Evolutionary conservation across 2,888 invertebrate genomes (phyloP).

Genomic region (Mactromeris polynyma): DNA sequence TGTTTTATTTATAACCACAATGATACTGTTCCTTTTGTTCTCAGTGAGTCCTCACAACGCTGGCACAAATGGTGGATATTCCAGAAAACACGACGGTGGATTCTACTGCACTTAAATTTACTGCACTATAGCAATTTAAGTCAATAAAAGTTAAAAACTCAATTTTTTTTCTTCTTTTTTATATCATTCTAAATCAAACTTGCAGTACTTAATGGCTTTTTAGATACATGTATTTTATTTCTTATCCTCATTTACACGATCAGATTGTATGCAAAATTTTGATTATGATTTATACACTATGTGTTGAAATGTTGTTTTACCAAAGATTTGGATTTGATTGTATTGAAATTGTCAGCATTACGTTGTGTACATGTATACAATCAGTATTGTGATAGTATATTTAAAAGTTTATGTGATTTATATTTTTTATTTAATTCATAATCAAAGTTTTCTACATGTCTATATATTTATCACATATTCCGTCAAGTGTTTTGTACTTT

Average conservation of each 20-base stretch:
- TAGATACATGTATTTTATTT: background rate
- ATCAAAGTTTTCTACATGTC: background rate
- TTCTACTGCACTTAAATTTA: slow-evolving; percentile 80
- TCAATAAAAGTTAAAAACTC: background rate
- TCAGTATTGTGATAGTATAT: slow-evolving; percentile 8
- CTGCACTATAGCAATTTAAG: background rate
- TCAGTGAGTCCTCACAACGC: slow-evolving; percentile 78
- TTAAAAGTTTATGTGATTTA: background rate
- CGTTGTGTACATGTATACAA: background rate
- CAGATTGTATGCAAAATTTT: background rate
- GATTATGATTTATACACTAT: background rate
- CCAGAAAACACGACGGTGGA: slow-evolving; percentile 87
- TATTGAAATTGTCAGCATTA: slow-evolving; percentile 19
- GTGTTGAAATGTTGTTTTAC: background rate
- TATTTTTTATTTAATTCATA: background rate
- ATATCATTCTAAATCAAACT: background rate
- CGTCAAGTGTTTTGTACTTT: background rate
- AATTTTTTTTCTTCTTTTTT: background rate
- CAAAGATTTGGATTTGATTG: background rate
- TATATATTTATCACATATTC: background rate
- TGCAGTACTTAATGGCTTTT: background rate
- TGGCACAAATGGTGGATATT: slow-evolving; percentile 86
- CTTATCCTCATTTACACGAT: background rate
- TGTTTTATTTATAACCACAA: background rate
- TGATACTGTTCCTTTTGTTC: slow-evolving; percentile 16